phyloP scores from a whole-genome alignment of 37 sponge, comb jelly and placozoan genomes.

The Theonella swinhoei region DNA sequence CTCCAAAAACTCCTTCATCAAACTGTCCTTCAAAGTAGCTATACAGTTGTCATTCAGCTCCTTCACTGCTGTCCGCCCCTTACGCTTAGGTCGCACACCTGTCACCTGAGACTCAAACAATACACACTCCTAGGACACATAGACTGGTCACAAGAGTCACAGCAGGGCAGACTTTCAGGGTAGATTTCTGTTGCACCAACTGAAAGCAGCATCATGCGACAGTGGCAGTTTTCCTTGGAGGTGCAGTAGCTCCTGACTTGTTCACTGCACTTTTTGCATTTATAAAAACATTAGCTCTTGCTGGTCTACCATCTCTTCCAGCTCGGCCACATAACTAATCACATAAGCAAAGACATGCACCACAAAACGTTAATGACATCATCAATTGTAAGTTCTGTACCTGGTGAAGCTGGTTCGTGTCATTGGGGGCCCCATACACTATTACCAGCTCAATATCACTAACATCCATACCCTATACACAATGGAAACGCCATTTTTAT shows the following conservation, averaged over 20 bases:
- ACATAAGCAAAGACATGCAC: too few species aligned
- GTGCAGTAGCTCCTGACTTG: not conserved
- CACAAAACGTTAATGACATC: not conserved
- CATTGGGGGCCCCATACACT: constrained; percentile 1
- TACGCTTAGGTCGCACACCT: too few species aligned
- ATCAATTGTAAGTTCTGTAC: not conserved
- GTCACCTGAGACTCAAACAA: too few species aligned
- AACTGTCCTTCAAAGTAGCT: not conserved
- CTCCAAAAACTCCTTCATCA: not conserved
- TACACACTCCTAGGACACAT: not conserved
- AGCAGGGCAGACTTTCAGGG: not conserved
- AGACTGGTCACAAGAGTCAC: not conserved
- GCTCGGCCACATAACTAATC: constrained; percentile 15
- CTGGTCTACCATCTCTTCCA: not conserved
- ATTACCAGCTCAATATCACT: constrained; percentile 7
- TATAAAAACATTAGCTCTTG: constrained; percentile 6
- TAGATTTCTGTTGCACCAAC: not conserved
- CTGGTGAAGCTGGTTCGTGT: constrained; percentile 1
- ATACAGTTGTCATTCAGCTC: too few species aligned
- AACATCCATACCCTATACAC: constrained; percentile 18
- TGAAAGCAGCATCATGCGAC: not conserved
- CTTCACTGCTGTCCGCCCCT: too few species aligned
- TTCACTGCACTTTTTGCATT: not conserved
- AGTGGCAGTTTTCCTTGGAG: not conserved
- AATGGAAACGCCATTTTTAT: not conserved